phyloP scores from a whole-genome alignment of 2,113 vertebrate species.

The Megaceryle maxima region DNA sequence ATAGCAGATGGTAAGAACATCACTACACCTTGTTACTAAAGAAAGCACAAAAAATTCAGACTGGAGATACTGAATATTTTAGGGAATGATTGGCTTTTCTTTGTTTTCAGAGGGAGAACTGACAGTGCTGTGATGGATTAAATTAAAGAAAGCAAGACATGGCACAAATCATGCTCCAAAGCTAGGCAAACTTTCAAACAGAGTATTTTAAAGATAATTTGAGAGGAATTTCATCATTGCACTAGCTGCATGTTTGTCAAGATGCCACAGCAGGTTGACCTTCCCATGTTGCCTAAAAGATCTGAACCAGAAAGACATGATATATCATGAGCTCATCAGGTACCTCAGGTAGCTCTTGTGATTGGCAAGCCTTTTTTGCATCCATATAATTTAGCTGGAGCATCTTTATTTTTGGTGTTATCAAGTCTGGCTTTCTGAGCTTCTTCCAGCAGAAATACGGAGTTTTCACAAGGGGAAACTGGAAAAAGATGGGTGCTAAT shows the following conservation, averaged over 20 bases:
- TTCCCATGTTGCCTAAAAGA: background rate
- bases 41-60: background rate
- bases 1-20: background rate
- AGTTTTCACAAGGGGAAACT: background rate
- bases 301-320: background rate
- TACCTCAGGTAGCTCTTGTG: background rate
- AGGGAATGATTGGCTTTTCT: background rate
- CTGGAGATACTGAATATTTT: background rate
- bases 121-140: background rate
- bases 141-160: background rate
- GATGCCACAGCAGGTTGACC: background rate
- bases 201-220: conserved; percentile 8
- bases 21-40: background rate
- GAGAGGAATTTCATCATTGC: background rate
- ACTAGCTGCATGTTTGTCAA: background rate
- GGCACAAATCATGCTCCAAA: background rate
- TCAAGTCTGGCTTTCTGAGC: background rate
- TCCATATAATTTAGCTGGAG: background rate
- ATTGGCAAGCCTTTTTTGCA: background rate
- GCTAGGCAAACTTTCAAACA: background rate
- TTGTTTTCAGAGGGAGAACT: background rate
- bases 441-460: background rate
- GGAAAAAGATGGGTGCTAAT: conserved; percentile 8
- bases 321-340: background rate
- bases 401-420: background rate